A percentile compares a stretch with the other conserved stretches of the same genome.
These are phyloP conservation scores for Tenualosa ilisha DNA, from an alignment of 2,797 vertebrate genomes.

Conservation along the genomic window DNA sequence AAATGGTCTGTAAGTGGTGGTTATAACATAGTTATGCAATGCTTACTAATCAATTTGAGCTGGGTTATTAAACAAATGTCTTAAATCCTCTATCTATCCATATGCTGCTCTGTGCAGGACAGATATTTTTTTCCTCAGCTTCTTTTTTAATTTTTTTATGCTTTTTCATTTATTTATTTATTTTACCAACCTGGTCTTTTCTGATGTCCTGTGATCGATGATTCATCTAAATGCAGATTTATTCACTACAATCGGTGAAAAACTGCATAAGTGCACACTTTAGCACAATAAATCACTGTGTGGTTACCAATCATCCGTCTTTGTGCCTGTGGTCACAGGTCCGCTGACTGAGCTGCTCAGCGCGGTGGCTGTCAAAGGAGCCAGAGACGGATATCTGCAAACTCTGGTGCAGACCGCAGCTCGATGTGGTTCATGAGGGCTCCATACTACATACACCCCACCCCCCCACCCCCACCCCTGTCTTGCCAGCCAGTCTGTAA, in stretches of 20 bases:
- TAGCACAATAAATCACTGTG: constrained; percentile 34
- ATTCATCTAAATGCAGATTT: constrained; percentile 15
- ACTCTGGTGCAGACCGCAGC: background rate
- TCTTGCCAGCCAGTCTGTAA: constrained; percentile 49
- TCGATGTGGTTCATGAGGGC: background rate
- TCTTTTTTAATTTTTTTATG: background rate
- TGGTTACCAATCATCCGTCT: constrained; percentile 47
- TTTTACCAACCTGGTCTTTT: background rate
- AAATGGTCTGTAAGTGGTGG: background rate
- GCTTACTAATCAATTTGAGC: background rate
- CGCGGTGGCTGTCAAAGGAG: constrained; percentile 60
- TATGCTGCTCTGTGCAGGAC: too few species aligned
- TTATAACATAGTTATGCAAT: background rate
- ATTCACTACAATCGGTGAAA: background rate
- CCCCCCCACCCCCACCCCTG: background rate
- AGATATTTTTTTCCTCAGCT: background rate
- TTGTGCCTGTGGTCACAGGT: constrained; percentile 45
- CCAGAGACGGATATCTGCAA: constrained; percentile 14
- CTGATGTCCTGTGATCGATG: background rate
- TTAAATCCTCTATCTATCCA: too few species aligned
- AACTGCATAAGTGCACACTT: constrained; percentile 18
- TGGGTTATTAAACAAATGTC: too few species aligned
- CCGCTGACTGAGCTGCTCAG: constrained; percentile 57
- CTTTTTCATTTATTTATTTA: background rate
- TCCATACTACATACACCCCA: background rate